Evolutionary conservation across 2,113 vertebrate species (phyloP).

Genomic region (Alexandromys fortis): DNA sequence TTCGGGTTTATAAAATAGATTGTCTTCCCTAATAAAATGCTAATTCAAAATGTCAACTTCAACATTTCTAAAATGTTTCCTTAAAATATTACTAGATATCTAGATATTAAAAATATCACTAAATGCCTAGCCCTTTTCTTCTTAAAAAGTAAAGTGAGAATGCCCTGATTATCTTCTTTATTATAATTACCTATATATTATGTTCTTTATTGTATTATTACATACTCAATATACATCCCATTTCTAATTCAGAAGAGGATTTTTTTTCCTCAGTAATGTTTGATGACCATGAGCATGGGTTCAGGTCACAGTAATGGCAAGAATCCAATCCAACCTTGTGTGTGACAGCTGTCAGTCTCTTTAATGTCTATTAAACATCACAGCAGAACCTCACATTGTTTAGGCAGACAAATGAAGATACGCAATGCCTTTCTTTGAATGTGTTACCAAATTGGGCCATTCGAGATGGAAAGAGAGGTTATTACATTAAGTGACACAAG

Average conservation of each 20-base stretch:
- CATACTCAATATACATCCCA: not conserved
- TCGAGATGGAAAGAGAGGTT: not conserved
- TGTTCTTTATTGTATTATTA: not conserved
- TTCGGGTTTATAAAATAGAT: slow-evolving; percentile 51
- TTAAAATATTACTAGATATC: slow-evolving; percentile 56
- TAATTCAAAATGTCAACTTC: slow-evolving; percentile 32
- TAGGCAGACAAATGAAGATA: slow-evolving; percentile 53
- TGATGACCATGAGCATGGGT: not conserved
- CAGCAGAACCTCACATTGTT: not conserved
- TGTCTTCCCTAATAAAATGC: slow-evolving; percentile 55
- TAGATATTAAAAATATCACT: not conserved
- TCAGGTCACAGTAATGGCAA: not conserved
- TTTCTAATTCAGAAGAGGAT: slow-evolving; percentile 43
- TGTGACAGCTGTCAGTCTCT: not conserved
- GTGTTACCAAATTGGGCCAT: slow-evolving; percentile 48
- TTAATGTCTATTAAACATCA: slow-evolving; percentile 36
- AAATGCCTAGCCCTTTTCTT: slow-evolving; percentile 17
- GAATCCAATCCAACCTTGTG: not conserved
- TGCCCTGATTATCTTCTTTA: not conserved
- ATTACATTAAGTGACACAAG: not conserved
- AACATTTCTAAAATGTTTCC: slow-evolving; percentile 38
- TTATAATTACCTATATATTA: not conserved
- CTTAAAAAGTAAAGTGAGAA: slow-evolving; percentile 49
- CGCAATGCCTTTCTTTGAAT: slow-evolving; percentile 22
- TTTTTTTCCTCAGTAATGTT: slow-evolving; percentile 10